Evolutionary conservation across 2,797 vertebrate species (phyloP).

Genomic region (Champsocephalus esox): DNA sequence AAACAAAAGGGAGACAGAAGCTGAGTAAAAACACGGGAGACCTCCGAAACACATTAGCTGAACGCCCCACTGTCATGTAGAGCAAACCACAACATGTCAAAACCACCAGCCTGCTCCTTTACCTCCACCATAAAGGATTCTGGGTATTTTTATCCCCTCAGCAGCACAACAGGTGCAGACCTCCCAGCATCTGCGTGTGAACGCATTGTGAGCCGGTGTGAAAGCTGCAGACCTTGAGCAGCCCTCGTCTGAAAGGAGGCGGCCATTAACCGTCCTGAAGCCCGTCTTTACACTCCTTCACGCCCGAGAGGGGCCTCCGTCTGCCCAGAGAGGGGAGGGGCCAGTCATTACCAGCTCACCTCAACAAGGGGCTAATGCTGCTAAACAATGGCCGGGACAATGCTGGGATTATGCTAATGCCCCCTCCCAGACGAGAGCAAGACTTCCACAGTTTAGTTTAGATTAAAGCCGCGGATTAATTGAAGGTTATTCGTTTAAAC

Average conservation of each 20-base stretch:
- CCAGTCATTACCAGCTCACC: constrained; percentile 81
- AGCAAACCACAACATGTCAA: not conserved
- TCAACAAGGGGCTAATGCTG: constrained; percentile 82
- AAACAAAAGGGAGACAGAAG: not conserved
- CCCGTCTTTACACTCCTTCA: constrained; percentile 67
- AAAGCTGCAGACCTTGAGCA: constrained; percentile 79
- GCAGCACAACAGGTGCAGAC: constrained; percentile 70
- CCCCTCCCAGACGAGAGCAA: constrained; percentile 63
- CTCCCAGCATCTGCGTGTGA: constrained; percentile 73
- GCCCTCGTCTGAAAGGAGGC: constrained; percentile 73
- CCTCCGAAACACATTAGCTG: not conserved
- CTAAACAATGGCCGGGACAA: constrained; percentile 81
- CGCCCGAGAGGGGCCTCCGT: constrained; percentile 80
- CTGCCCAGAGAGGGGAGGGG: constrained; percentile 62
- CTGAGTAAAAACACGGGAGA: not conserved
- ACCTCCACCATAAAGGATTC: constrained; percentile 20
- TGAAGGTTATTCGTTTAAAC: constrained; percentile 15
- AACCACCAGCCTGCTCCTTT: constrained; percentile 31
- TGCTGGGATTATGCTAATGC: constrained; percentile 84
- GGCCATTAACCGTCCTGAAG: constrained; percentile 69
- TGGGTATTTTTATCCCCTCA: constrained; percentile 57
- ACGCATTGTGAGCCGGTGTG: constrained; percentile 74
- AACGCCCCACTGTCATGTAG: not conserved
- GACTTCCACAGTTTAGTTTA: constrained; percentile 63
- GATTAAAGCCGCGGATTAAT: constrained; percentile 53